Evolutionary conservation across 2,888 invertebrate species (phyloP).

Genomic region (Alloscopus bannaensis): DNA sequence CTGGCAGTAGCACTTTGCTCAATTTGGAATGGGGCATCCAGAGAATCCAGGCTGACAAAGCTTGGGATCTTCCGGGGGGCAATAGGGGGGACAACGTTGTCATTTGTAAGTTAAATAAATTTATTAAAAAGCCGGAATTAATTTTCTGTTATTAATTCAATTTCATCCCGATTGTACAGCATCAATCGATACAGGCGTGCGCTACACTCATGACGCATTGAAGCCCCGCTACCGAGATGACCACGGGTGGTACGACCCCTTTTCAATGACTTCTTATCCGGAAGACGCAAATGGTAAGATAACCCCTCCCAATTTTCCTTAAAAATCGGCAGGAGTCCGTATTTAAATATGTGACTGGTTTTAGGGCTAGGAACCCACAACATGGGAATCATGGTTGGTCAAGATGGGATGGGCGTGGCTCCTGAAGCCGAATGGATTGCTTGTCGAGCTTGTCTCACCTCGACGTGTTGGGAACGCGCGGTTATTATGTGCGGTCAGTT

Average conservation of each 20-base stretch:
- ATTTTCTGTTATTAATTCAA: neutral
- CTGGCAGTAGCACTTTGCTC: neutral
- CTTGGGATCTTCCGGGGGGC: slow-evolving; percentile 35
- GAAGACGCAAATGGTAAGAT: slow-evolving; percentile 36
- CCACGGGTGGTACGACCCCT: slow-evolving; percentile 57
- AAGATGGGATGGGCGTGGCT: slow-evolving; percentile 50
- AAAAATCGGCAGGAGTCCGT: neutral
- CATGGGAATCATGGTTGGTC: slow-evolving; percentile 48
- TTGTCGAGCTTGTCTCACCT: slow-evolving; percentile 56
- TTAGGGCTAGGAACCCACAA: slow-evolving; percentile 54
- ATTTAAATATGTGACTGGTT: neutral
- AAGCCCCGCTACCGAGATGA: slow-evolving; percentile 1
- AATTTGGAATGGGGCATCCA: slow-evolving; percentile 56
- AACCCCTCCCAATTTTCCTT: neutral
- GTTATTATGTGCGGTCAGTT: slow-evolving; percentile 50
- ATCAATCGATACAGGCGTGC: slow-evolving; percentile 53
- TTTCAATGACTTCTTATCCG: neutral
- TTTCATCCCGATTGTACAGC: neutral
- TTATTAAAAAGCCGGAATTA: neutral
- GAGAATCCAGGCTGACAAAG: slow-evolving; percentile 35
- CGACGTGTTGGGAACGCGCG: slow-evolving; percentile 18
- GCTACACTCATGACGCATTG: slow-evolving; percentile 47
- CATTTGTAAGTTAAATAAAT: slow-evolving; percentile 34
- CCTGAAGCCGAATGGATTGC: slow-evolving; percentile 55
- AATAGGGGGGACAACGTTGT: slow-evolving; percentile 50